A percentile compares a stretch with the other conserved stretches of the same genome.
These are phyloP conservation scores for Siderastrea siderea DNA, from an alignment of 92 coral and sea anemone species.

Conservation along the genomic window DNA sequence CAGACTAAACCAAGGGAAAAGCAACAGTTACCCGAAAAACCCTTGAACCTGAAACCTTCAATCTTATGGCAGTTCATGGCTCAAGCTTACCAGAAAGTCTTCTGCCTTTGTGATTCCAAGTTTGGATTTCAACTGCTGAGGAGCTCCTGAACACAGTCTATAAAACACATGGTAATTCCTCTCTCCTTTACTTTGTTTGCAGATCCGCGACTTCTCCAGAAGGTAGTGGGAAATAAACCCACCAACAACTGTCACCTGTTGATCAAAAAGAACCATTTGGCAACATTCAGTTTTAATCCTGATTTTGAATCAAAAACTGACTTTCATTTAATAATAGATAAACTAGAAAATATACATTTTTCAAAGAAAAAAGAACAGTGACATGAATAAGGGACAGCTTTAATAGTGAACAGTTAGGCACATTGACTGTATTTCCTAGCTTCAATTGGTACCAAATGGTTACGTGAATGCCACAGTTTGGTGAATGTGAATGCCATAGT, in stretches of 20 bases:
- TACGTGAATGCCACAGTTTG: too few species aligned
- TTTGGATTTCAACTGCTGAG: conserved; percentile 83
- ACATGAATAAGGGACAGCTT: too few species aligned
- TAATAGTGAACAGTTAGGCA: too few species aligned
- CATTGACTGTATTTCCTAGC: too few species aligned
- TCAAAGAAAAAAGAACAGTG: too few species aligned
- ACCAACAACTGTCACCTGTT: conserved; percentile 93
- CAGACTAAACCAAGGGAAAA: too few species aligned
- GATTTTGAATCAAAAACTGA: background rate
- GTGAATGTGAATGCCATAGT: too few species aligned
- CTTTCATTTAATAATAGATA: too few species aligned
- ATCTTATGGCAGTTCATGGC: background rate
- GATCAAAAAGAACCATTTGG: background rate
- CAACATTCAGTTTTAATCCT: background rate
- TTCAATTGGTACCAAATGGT: too few species aligned
- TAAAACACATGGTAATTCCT: conserved; percentile 98
- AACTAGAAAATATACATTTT: too few species aligned
- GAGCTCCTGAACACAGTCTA: conserved; percentile 96
- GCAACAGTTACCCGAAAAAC: background rate
- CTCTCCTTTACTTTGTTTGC: conserved; percentile 97
- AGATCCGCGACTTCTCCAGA: conserved; percentile 97
- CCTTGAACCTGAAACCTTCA: too few species aligned
- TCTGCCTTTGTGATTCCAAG: conserved; percentile 89
- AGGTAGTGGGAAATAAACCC: conserved; percentile 98
- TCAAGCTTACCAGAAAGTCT: conserved; percentile 82